These are phyloP conservation scores for Ambastaia sidthimunki DNA, from an alignment of 2,797 vertebrate species.

Conservation along the genomic window DNA sequence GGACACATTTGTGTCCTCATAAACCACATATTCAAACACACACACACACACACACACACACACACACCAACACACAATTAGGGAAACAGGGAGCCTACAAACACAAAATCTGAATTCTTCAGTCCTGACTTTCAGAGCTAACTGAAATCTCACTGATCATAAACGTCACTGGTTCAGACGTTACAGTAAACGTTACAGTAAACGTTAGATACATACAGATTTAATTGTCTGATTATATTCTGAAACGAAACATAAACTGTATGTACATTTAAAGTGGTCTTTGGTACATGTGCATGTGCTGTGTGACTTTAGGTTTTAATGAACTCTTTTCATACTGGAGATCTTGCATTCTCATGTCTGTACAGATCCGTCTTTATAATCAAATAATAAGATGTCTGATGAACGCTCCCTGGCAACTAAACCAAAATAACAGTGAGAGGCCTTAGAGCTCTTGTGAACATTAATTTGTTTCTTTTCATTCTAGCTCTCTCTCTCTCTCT, in stretches of 20 bases:
- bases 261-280: conserved; percentile 75
- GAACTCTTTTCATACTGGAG: conserved; percentile 35
- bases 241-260: conserved; percentile 31
- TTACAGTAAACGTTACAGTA: no score
- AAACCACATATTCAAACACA: no score
- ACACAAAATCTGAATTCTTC: not conserved
- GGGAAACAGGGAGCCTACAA: no score
- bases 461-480: conserved; percentile 55
- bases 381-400: conserved; percentile 60
- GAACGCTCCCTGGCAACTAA: conserved; percentile 53
- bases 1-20: no score
- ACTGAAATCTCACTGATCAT: no score
- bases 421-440: conserved; percentile 65
- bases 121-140: not conserved
- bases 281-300: conserved; percentile 76
- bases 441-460: conserved; percentile 56
- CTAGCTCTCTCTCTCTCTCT: conserved; percentile 4
- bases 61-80: conserved; percentile 25
- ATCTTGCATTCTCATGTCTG: conserved; percentile 32
- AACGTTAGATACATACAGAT: no score
- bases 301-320: conserved; percentile 55
- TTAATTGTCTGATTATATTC: not conserved
- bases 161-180: no score
- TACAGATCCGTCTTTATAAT: conserved; percentile 54
- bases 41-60: no score